Evolutionary conservation across 1,140 invertebrate species (phyloP).

Genomic region (Samia ricini): DNA sequence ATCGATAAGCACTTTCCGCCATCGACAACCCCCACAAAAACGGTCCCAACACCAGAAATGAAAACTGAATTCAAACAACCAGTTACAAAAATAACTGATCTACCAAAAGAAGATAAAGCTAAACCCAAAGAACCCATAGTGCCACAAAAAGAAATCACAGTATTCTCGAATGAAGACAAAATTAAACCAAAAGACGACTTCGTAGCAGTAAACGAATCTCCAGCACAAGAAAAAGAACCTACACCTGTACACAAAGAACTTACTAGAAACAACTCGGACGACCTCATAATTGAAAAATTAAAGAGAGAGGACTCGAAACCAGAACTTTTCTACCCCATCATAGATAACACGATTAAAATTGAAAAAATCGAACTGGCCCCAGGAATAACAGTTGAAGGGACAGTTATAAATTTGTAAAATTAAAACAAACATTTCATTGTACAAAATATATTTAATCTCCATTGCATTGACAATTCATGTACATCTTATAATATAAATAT

Average conservation of each 20-base stretch:
- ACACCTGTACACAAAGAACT: conserved; percentile 57
- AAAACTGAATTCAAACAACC: neutral
- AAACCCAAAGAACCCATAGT: conserved; percentile 9
- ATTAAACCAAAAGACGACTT: neutral
- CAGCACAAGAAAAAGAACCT: conserved; percentile 42
- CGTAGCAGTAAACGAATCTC: neutral
- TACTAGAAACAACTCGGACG: conserved; percentile 41
- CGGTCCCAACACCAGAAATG: conserved; percentile 4
- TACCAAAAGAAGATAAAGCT: conserved; percentile 11
- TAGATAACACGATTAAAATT: conserved; percentile 45
- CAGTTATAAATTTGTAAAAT: conserved; percentile 81
- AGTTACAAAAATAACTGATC: neutral
- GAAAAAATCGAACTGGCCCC: conserved; percentile 80
- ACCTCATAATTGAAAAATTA: conserved; percentile 42
- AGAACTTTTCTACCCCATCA: conserved; percentile 53
- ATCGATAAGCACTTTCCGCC: conserved; percentile 7
- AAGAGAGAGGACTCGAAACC: conserved; percentile 47
- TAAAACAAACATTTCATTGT: conserved; percentile 39
- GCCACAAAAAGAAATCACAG: neutral
- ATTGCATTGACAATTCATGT: conserved; percentile 53
- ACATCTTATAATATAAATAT: conserved; percentile 51
- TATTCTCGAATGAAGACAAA: conserved; percentile 11
- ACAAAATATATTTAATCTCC: conserved; percentile 75
- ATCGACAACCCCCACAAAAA: neutral
- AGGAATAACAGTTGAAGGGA: conserved; percentile 83